A percentile compares a stretch with the other conserved stretches of the same genome.
Evolutionary conservation across 2,797 vertebrate species (phyloP).

Genomic region (Falco concolor): DNA sequence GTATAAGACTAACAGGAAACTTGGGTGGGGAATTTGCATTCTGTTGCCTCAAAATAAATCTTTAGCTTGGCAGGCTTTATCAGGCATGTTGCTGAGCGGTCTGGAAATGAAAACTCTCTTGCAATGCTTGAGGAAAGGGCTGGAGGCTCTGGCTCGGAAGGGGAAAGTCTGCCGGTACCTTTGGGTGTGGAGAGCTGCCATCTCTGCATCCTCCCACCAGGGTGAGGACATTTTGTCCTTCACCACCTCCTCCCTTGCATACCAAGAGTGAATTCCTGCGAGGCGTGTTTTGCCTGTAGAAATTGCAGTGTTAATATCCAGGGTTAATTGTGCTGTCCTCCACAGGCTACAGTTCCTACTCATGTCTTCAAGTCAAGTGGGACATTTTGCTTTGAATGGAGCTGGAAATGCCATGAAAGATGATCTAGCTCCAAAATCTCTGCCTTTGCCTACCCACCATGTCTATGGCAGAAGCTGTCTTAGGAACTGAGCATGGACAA

Average conservation of each 20-base stretch:
- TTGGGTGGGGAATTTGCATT: neutral
- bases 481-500: neutral
- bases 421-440: neutral
- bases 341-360: neutral
- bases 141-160: neutral
- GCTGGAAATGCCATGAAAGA: neutral
- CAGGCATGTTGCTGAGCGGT: neutral
- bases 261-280: neutral
- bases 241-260: neutral
- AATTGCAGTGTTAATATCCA: neutral
- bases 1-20: neutral
- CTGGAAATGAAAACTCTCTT: neutral
- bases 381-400: neutral
- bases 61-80: neutral
- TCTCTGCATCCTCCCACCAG: neutral
- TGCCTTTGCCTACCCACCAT: neutral
- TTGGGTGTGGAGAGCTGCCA: neutral
- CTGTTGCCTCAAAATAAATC: neutral
- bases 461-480: neutral
- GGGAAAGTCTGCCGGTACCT: rapidly evolving
- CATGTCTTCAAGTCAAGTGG: neutral
- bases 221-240: neutral
- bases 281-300: neutral
- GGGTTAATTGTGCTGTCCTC: neutral
- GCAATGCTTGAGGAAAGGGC: neutral